Evolutionary conservation across 2,797 vertebrate species (phyloP).

Genomic region (Mycteria americana): DNA sequence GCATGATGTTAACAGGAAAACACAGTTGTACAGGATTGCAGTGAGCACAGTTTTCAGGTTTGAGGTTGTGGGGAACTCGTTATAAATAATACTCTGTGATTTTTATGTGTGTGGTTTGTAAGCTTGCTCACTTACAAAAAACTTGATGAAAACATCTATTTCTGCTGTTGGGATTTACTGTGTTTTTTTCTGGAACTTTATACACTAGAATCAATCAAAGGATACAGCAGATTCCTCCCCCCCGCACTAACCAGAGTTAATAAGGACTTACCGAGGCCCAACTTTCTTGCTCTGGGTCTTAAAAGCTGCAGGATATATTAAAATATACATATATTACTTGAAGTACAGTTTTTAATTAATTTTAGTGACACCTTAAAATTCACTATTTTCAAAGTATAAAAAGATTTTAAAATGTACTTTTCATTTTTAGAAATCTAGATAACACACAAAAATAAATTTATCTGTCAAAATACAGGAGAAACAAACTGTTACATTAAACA

Average conservation of each 20-base stretch:
- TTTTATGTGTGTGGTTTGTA: not conserved
- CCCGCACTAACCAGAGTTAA: not conserved
- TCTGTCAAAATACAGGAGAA: not conserved
- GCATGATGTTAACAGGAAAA: not conserved
- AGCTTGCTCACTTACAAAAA: not conserved
- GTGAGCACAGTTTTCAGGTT: not conserved
- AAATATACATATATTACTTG: not conserved
- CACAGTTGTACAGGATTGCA: not conserved
- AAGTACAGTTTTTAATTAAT: not conserved
- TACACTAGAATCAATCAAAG: not conserved
- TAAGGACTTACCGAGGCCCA: conserved; percentile 88
- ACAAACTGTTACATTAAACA: not conserved
- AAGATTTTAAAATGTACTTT: not conserved
- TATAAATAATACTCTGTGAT: not conserved
- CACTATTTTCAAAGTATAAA: not conserved
- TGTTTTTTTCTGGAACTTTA: not conserved
- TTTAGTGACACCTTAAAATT: not conserved
- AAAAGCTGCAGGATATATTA: conserved; percentile 81
- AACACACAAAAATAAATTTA: not conserved
- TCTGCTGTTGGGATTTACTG: not conserved
- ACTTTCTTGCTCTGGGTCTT: conserved; percentile 86
- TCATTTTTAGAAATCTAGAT: not conserved
- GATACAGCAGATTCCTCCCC: not conserved
- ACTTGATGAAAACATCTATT: not conserved
- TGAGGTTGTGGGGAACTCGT: not conserved